Conservation (phyloP, 2,113 vertebrate genomes). For the Danionella cerebrum region DNA sequence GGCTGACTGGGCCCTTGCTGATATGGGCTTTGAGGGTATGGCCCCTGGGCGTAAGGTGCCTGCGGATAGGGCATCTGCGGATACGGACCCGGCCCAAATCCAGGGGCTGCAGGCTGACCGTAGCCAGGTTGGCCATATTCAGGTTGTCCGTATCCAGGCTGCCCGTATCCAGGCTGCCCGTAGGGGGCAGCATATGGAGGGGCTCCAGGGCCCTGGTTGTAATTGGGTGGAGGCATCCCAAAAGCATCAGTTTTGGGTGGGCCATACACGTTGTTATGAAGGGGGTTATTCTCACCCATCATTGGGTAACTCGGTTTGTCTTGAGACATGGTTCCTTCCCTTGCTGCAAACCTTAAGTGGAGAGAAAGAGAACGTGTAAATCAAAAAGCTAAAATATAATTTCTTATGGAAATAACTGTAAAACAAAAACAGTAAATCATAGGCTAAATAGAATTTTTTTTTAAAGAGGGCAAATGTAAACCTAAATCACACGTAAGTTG, state of each 20-base stretch:
- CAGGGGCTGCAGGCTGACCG: constrained; percentile 50
- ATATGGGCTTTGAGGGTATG: constrained; percentile 34
- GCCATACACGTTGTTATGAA: constrained; percentile 70
- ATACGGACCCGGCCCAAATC: constrained; percentile 65
- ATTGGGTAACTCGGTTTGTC: constrained; percentile 78
- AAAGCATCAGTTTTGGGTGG: constrained; percentile 60
- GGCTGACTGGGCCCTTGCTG: constrained; percentile 57
- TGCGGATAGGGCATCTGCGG: constrained; percentile 66
- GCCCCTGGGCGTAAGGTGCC: constrained; percentile 62
- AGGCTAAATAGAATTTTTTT: no score
- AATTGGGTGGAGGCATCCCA: constrained; percentile 68
- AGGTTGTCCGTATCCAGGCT: constrained; percentile 63
- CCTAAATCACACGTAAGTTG: no score
- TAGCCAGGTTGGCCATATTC: constrained; percentile 67
- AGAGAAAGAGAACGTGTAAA: background rate
- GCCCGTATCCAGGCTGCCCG: no score
- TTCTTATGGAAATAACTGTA: background rate
- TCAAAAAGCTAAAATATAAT: background rate
- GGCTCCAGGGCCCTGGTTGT: constrained; percentile 57
- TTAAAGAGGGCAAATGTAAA: no score
- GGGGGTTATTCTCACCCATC: constrained; percentile 74
- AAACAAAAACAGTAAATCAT: background rate
- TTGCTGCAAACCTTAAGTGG: constrained; percentile 31
- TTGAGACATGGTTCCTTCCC: constrained; percentile 64
- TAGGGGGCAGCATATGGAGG: constrained; percentile 46